Evolutionary conservation across 2,797 vertebrate species (phyloP).

Genomic region (Tenualosa thibaudeaui): DNA sequence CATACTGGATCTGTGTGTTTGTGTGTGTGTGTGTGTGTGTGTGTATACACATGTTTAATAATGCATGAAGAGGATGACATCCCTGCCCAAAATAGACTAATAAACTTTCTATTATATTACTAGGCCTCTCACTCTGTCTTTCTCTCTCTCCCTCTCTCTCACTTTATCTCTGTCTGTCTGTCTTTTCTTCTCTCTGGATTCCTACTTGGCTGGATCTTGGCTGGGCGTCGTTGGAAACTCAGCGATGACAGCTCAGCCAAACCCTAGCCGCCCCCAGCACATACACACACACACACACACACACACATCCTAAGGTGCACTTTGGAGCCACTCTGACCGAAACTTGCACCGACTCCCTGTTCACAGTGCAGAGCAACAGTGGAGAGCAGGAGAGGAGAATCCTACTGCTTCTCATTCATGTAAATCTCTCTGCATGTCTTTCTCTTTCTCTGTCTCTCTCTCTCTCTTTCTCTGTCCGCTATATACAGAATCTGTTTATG

Average conservation of each 20-base stretch:
- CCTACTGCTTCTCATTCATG: background rate
- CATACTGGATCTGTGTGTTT: background rate
- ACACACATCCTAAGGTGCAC: background rate
- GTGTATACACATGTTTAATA: too few relatives aligned
- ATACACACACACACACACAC: too few relatives aligned
- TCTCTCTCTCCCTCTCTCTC: too few relatives aligned
- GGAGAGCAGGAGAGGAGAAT: too few relatives aligned
- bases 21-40: too few relatives aligned
- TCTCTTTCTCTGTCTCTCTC: too few relatives aligned
- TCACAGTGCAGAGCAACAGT: background rate
- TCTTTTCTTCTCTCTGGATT: background rate
- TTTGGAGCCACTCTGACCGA: background rate
- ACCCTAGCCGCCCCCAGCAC: background rate
- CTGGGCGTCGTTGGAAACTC: background rate
- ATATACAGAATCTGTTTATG: background rate
- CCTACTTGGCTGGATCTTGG: background rate
- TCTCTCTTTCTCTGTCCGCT: too few relatives aligned
- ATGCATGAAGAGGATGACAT: too few relatives aligned
- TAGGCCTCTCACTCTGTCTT: too few relatives aligned
- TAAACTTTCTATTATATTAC: too few relatives aligned
- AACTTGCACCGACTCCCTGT: background rate
- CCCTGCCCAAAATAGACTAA: too few relatives aligned
- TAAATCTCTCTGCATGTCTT: background rate
- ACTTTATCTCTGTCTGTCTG: too few relatives aligned
- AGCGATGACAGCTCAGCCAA: background rate